A percentile compares a stretch with the other conserved stretches of the same genome.
Conservation (phyloP, 2,113 vertebrate species). For the Syrrhaptes paradoxus region DNA sequence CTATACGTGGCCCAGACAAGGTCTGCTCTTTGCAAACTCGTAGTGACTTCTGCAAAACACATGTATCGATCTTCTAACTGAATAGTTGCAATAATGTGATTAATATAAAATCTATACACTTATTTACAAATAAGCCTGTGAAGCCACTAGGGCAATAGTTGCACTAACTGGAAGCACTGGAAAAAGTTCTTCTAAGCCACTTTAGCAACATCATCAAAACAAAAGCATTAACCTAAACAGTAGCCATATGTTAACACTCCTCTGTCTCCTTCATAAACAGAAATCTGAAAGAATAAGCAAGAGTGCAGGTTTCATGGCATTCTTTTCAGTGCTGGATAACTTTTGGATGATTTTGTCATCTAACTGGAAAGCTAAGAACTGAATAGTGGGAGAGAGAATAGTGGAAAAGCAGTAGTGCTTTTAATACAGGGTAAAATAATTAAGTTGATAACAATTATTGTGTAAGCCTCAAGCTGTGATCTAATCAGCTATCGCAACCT, state of each 20-base stretch:
- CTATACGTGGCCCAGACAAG: not conserved
- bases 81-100: not conserved
- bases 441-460: constrained; percentile 22
- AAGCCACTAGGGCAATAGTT: not conserved
- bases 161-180: not conserved
- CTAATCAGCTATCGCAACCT: constrained; percentile 25
- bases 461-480: constrained; percentile 19
- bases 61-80: not conserved
- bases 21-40: not conserved
- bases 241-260: not conserved
- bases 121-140: not conserved
- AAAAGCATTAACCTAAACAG: not conserved
- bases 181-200: constrained; percentile 1
- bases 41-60: not conserved
- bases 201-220: constrained; percentile 5
- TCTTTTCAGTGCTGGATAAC: not conserved
- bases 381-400: not conserved
- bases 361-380: not conserved
- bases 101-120: not conserved
- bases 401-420: not conserved
- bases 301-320: not conserved
- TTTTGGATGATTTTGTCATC: not conserved
- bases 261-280: not conserved
- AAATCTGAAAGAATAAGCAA: not conserved
- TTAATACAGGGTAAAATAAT: constrained; percentile 44